Conservation (phyloP, 2,113 vertebrate genomes). For the Indicator maculatus region DNA sequence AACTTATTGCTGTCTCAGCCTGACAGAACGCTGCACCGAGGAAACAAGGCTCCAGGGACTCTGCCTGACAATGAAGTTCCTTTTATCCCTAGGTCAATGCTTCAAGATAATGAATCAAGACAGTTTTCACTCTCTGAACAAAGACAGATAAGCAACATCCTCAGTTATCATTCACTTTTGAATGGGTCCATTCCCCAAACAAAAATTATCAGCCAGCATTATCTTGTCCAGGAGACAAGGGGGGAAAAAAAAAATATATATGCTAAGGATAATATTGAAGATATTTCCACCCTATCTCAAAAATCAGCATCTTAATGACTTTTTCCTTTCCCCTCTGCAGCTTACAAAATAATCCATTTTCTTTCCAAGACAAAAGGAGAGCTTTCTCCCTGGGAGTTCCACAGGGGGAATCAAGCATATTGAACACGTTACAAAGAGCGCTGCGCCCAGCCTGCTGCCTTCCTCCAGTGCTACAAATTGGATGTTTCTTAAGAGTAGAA, state of each 20-base stretch:
- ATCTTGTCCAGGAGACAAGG: background rate
- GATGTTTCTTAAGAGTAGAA: background rate
- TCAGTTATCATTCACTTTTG: background rate
- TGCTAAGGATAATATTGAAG: background rate
- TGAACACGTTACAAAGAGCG: accelerated
- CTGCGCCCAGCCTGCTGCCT: accelerated
- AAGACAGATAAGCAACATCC: background rate
- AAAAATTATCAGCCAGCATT: background rate
- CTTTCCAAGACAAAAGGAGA: background rate
- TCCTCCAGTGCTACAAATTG: background rate
- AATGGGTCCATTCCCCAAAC: background rate
- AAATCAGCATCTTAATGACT: background rate
- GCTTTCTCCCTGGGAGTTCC: background rate
- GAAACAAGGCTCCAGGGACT: background rate
- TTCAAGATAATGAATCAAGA: background rate
- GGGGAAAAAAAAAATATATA: background rate
- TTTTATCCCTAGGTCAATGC: background rate
- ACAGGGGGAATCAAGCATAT: accelerated
- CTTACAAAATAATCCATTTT: background rate
- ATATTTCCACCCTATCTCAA: accelerated
- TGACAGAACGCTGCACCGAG: background rate
- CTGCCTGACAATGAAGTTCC: background rate
- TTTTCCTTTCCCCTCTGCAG: background rate
- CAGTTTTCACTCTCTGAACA: background rate
- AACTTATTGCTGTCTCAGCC: background rate